These are phyloP conservation scores for Melanotaenia trifasciata DNA, from an alignment of 2,797 vertebrate species.

Conservation along the genomic window DNA sequence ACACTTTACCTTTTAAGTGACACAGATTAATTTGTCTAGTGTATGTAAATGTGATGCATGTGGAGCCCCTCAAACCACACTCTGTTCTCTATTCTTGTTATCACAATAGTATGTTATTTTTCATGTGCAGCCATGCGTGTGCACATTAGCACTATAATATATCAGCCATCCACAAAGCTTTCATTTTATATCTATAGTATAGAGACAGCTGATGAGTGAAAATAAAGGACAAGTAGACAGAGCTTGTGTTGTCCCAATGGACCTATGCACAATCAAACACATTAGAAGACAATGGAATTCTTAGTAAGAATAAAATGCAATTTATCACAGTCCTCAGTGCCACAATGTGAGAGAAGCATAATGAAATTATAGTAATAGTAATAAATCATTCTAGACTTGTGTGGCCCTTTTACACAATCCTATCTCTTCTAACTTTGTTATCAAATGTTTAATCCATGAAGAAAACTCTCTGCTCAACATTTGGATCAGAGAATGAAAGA, in stretches of 20 bases:
- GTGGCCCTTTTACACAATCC: slow-evolving; percentile 55
- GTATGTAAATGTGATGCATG: slow-evolving; percentile 26
- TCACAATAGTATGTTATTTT: slow-evolving; percentile 64
- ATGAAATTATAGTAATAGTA: slow-evolving; percentile 11
- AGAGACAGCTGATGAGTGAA: slow-evolving; percentile 57
- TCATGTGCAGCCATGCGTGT: slow-evolving; percentile 54
- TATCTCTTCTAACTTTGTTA: background rate
- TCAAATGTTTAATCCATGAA: slow-evolving; percentile 13
- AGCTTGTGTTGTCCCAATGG: slow-evolving; percentile 47
- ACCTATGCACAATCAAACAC: slow-evolving; percentile 51
- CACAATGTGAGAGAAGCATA: slow-evolving; percentile 54
- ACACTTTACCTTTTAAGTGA: slow-evolving; percentile 38
- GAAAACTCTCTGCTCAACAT: slow-evolving; percentile 7
- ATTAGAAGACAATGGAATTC: slow-evolving; percentile 68
- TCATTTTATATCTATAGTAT: slow-evolving; percentile 34
- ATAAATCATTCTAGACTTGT: slow-evolving; percentile 63
- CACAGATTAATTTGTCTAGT: slow-evolving; percentile 37
- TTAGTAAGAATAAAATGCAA: slow-evolving; percentile 61
- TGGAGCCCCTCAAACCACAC: slow-evolving; percentile 34
- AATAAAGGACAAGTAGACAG: slow-evolving; percentile 69
- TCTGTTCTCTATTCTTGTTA: slow-evolving; percentile 25
- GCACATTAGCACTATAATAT: slow-evolving; percentile 52
- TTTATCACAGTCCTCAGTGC: slow-evolving; percentile 62
- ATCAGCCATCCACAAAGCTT: slow-evolving; percentile 59
- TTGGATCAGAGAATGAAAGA: background rate